These are phyloP conservation scores for Amazona vittata DNA, from an alignment of 2,113 vertebrate genomes.

Conservation along the genomic window DNA sequence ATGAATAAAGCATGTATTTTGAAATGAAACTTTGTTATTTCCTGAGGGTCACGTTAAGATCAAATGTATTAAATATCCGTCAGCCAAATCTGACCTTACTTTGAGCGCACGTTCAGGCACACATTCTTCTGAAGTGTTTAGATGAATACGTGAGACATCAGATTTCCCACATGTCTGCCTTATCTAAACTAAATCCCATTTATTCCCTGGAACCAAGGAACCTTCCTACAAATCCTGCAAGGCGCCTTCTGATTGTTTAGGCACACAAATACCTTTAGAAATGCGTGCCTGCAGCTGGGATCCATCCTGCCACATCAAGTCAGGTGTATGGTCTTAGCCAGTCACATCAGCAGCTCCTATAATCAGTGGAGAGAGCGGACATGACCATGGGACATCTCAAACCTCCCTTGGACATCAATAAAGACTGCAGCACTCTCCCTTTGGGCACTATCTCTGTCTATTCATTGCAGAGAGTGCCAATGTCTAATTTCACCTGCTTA, in stretches of 20 bases:
- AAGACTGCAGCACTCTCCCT: background rate
- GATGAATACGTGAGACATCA: background rate
- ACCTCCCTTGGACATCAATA: background rate
- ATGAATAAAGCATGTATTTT: background rate
- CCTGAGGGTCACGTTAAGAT: background rate
- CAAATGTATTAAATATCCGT: background rate
- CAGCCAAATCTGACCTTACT: slow-evolving; percentile 3
- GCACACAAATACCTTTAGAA: background rate
- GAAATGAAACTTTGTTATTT: background rate
- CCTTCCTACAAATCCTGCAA: background rate
- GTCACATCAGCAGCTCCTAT: background rate
- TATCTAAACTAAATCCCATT: background rate
- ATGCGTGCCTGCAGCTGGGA: background rate
- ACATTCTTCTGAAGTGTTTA: slow-evolving; percentile 14
- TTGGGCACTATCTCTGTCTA: background rate
- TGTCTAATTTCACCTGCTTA: background rate
- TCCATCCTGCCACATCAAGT: background rate
- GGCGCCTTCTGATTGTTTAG: background rate
- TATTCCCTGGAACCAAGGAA: background rate
- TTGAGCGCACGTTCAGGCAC: background rate
- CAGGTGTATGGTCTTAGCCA: background rate
- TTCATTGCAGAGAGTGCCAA: background rate
- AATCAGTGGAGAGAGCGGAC: background rate
- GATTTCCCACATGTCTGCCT: background rate
- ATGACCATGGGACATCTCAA: background rate